Evolutionary conservation across 2,113 vertebrate genomes (phyloP).

Genomic region (Onychostoma macrolepis): DNA sequence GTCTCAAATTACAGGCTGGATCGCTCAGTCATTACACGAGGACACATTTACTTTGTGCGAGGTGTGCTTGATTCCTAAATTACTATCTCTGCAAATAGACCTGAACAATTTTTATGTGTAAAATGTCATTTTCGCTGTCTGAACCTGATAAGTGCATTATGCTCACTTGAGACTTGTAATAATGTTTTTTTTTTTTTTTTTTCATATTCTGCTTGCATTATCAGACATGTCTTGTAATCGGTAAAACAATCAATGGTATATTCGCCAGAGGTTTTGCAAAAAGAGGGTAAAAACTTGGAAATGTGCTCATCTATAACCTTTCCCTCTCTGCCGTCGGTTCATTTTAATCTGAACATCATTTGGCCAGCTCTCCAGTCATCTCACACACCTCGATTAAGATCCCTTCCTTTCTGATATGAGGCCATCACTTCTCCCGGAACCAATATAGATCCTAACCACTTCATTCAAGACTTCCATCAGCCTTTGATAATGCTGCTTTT

Average conservation of each 20-base stretch:
- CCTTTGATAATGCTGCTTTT: constrained; percentile 68
- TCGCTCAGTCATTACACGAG: constrained; percentile 4
- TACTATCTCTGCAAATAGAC: constrained; percentile 30
- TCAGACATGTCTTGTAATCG: neutral
- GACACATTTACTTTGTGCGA: constrained; percentile 18
- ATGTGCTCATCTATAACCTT: constrained; percentile 63
- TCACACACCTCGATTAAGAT: constrained; percentile 62
- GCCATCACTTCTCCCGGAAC: constrained; percentile 69
- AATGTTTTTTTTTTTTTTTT: neutral
- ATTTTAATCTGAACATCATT: constrained; percentile 65
- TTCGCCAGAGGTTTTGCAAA: neutral
- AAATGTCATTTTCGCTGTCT: neutral
- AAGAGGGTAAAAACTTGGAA: neutral
- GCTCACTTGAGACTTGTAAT: constrained; percentile 10
- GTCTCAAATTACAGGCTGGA: constrained; percentile 34
- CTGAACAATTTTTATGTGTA: constrained; percentile 11
- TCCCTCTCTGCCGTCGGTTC: constrained; percentile 63
- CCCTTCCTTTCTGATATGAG: constrained; percentile 69
- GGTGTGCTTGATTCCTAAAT: constrained; percentile 31
- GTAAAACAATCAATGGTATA: neutral
- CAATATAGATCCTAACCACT: constrained; percentile 72
- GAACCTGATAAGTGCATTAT: constrained; percentile 5
- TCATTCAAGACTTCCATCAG: constrained; percentile 73
- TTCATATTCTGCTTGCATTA: neutral
- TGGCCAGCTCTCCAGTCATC: constrained; percentile 62